Evolutionary conservation across 2,888 invertebrate genomes (phyloP), one percentile per base, ranked within the genome.

Genomic region (Drosophila multiciliata): DNA sequence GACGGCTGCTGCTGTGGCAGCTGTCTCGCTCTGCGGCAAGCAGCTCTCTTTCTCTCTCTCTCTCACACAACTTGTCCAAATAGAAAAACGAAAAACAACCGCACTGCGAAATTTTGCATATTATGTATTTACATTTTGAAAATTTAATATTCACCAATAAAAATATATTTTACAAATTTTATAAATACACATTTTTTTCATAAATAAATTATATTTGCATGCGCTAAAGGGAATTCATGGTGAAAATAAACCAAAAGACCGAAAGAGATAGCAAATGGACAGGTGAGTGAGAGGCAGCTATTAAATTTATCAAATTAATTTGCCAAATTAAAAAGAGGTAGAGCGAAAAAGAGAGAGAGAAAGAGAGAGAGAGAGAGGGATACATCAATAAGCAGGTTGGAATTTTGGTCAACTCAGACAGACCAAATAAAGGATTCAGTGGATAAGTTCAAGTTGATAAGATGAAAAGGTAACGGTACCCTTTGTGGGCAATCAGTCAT

Each of bases 261-360:
- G 4, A 45, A n/a, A 42, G 20, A 32, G 23, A 42, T 33, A 1
- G 23, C 5, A 23, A 15, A 17, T n/a, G 36, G 23, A 29, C 23
- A 20, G 26, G 9, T 6, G 17, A 55, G 48, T 11, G 40, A 66
- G 50, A 72, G 49, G 26, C 32, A 48, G 36, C 33, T 32, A 58
- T 59, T 67, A 65, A 49, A 58, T 70, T 67, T 73, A 55, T 57
- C 52, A 83, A 85, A 89, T 87, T 84, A 89, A 89, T 84, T 85
- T 89, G 75, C 54, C 73, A 85, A 85, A 84, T 78, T 75, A 66
- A 76, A 83, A 61, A 60, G 54, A 7, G 20, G 1, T 20, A 23
- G 12, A 48, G 5, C 23, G n/a, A 49, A 45, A 45, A 15, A 2
- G 20, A 45, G 52, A 49, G 62, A 58, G 32, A 5, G 36, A 38